Evolutionary conservation across 2,113 vertebrate species (phyloP), one percentile per base, ranked within the genome.

Genomic region (Vireo altiloquus): DNA sequence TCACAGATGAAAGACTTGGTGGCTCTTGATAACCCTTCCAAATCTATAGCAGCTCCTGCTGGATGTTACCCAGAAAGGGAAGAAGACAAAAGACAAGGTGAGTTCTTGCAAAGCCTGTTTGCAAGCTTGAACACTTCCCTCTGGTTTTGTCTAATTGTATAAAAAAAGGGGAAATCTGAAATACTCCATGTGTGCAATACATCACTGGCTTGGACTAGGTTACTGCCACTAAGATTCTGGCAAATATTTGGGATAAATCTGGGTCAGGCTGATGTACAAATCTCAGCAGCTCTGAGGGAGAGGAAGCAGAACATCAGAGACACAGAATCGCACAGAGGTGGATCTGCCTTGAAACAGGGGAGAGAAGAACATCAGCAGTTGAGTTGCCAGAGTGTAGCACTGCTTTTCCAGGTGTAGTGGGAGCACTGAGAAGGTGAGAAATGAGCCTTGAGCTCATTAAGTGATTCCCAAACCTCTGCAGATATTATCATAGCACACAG

Each of bases 301-400:
- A 24, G 56, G 37, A 79, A 82, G 37, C 9, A 66, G n/a, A 72
- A 25, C 27, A 33, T 23, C 30, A 81, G 35, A 77, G 33, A 50
- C 30, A n/a, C 11, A 77, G 35, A 33, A 47, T 1, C 0, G 0
- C 37, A 40, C 52, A 87, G 68, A 33, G n/a, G 16, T 63, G 23
- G 24, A 42, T 59, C 27, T 25, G 60, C 11, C 28, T 39, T 50
- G 47, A 90, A 77, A 18, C 1, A 22, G 11, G 8, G 14, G 10
- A 89, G 64, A 47, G 65, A 44, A 50, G 7, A 61, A 2, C 25
- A 61, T 10, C 40, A 40, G 14, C 16, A 74, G 11, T 2, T 75
- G 60, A 46, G 25, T 23, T 92, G 23, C 23, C 35, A 25, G 28
- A 5, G 20, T 33, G 40, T 10, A 39, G 31, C 19, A 7, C 49